Evolutionary conservation across 2,888 invertebrate genomes (phyloP).

Genomic region (Acleris cristana): DNA sequence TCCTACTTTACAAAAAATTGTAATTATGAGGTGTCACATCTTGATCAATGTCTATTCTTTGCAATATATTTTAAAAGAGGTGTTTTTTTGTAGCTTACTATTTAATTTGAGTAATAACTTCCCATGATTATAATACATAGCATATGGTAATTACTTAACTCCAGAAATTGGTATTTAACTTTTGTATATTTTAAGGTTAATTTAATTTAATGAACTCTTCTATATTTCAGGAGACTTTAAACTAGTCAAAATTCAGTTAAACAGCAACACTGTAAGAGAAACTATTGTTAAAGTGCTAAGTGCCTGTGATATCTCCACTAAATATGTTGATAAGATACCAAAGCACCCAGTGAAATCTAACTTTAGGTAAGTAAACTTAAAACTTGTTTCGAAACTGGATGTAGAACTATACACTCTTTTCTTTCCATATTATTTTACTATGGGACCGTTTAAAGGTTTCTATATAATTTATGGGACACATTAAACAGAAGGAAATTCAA

Average conservation of each 20-base stretch:
- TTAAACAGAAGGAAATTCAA: too few relatives aligned
- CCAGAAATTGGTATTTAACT: too few relatives aligned
- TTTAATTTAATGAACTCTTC: background rate
- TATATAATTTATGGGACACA: too few relatives aligned
- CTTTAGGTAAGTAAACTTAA: constrained; percentile 50
- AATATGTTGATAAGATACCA: constrained; percentile 91
- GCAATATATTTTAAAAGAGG: too few relatives aligned
- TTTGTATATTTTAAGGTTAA: too few relatives aligned
- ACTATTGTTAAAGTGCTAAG: constrained; percentile 90
- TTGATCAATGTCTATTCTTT: too few relatives aligned
- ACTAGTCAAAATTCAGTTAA: constrained; percentile 88
- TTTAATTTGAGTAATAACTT: too few relatives aligned
- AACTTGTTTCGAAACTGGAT: constrained; percentile 7
- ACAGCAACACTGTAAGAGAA: constrained; percentile 87
- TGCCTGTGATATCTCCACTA: constrained; percentile 93
- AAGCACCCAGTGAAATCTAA: constrained; percentile 55
- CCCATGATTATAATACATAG: too few relatives aligned
- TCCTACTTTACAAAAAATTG: too few relatives aligned
- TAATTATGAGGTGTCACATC: too few relatives aligned
- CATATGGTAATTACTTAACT: too few relatives aligned
- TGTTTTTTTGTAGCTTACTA: too few relatives aligned
- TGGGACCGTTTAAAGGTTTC: background rate
- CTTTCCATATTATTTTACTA: background rate
- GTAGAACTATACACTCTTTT: background rate
- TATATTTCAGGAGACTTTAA: constrained; percentile 86